Evolutionary conservation across 2,113 vertebrate genomes (phyloP).

Genomic region (Tiliqua scincoides): DNA sequence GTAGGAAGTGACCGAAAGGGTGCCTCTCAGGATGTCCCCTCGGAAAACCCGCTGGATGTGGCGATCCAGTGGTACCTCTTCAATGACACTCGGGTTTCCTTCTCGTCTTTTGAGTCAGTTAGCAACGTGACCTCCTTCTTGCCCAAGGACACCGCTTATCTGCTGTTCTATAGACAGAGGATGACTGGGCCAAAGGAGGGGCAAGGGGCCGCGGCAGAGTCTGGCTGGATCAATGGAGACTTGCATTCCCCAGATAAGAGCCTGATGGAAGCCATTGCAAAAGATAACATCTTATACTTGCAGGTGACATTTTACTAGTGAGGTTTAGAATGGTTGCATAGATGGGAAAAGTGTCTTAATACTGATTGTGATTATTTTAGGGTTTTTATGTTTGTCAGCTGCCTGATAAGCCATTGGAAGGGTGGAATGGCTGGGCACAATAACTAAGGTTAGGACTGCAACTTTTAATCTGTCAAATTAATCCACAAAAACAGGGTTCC

Average conservation of each 20-base stretch:
- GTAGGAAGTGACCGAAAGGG: background rate
- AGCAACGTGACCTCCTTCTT: constrained; percentile 84
- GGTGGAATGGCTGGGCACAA: no score
- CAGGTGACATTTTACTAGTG: constrained; percentile 71
- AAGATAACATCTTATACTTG: constrained; percentile 83
- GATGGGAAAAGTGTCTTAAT: no score
- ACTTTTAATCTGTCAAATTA: no score
- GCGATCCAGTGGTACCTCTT: constrained; percentile 85
- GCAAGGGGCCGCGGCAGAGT: background rate
- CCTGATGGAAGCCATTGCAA: constrained; percentile 85
- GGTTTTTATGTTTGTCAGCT: no score
- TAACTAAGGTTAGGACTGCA: no score
- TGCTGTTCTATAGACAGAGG: constrained; percentile 82
- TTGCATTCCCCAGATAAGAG: constrained; percentile 75
- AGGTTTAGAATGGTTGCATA: no score
- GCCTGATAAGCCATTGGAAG: no score
- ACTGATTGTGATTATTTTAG: no score
- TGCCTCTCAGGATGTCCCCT: fast-evolving
- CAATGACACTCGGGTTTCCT: constrained; percentile 85
- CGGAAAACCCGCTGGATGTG: constrained; percentile 64
- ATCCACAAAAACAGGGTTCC: no score
- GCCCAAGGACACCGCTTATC: constrained; percentile 84
- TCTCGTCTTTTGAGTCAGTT: constrained; percentile 83
- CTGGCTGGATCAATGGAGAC: constrained; percentile 36
- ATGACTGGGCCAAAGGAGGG: constrained; percentile 6